phyloP scores from a whole-genome alignment of 2,113 vertebrate genomes.

The Dendropsophus ebraccatus region DNA sequence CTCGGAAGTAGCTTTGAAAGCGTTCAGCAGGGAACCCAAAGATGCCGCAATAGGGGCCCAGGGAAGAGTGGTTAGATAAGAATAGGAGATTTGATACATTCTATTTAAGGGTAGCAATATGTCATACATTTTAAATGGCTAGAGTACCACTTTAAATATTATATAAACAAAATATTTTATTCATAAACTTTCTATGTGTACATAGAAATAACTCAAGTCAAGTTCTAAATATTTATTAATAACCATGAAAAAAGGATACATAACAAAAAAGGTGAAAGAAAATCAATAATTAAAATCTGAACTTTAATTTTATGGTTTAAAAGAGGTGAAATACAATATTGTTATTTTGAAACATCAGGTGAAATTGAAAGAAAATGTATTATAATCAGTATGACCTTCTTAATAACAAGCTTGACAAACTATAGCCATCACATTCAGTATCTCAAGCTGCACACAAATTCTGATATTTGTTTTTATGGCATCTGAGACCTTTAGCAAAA shows the following conservation, averaged over 20 bases:
- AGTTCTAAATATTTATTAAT: neutral
- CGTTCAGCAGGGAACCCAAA: too few species aligned
- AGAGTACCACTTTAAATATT: too few species aligned
- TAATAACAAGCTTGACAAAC: neutral
- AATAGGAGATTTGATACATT: too few species aligned
- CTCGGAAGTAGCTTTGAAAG: too few species aligned
- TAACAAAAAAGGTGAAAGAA: neutral
- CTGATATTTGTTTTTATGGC: neutral
- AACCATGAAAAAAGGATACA: neutral
- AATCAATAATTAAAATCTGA: neutral
- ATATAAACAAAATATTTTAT: neutral
- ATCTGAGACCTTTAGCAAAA: neutral
- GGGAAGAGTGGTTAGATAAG: too few species aligned
- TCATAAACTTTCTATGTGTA: neutral
- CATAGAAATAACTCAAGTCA: neutral
- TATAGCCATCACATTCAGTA: neutral
- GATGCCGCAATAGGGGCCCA: too few species aligned
- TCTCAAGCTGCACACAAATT: neutral
- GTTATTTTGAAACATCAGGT: neutral
- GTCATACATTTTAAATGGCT: too few species aligned
- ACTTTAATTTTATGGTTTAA: neutral
- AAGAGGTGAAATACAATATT: neutral
- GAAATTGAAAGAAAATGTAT: neutral
- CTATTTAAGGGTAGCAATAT: too few species aligned
- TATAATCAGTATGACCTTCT: conserved; percentile 3